Evolutionary conservation across 2,113 vertebrate genomes (phyloP).

Genomic region (Nanger granti): DNA sequence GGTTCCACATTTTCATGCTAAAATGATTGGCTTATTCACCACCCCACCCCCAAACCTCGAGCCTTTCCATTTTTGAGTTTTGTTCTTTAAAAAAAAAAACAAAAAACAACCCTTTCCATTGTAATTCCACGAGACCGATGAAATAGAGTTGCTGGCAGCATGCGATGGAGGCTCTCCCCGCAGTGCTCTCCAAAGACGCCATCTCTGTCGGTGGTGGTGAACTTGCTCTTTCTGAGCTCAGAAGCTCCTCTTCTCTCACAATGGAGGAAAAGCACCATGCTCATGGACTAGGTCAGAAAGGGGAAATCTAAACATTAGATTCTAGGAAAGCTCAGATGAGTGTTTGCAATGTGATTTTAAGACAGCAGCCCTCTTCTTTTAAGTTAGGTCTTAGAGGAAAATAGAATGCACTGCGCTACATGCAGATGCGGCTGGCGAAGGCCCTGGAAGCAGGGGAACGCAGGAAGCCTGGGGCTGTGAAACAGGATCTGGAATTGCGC

Average conservation of each 20-base stretch:
- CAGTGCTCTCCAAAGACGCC: neutral
- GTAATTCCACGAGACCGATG: neutral
- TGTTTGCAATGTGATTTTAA: neutral
- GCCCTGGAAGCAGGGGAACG: neutral
- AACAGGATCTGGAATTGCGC: too few relatives aligned
- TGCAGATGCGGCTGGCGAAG: neutral
- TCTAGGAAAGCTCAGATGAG: neutral
- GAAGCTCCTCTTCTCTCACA: neutral
- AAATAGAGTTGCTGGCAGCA: neutral
- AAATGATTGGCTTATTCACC: neutral
- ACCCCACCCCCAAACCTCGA: neutral
- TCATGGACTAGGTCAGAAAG: neutral
- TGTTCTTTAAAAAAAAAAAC: neutral
- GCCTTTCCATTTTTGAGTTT: slow-evolving; percentile 12
- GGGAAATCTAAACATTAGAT: neutral
- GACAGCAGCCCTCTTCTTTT: neutral
- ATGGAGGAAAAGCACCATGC: neutral
- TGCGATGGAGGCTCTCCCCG: neutral
- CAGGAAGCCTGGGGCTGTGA: neutral
- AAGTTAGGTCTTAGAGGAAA: neutral
- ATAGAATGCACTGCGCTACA: neutral
- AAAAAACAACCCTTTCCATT: neutral
- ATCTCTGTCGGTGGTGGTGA: neutral
- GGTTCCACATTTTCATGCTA: neutral
- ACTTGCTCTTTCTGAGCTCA: neutral